A percentile compares a stretch with the other conserved stretches of the same genome.
These are phyloP conservation scores for Drosophila kokeensis DNA, from an alignment of 2,888 invertebrate genomes.

Conservation along the genomic window DNA sequence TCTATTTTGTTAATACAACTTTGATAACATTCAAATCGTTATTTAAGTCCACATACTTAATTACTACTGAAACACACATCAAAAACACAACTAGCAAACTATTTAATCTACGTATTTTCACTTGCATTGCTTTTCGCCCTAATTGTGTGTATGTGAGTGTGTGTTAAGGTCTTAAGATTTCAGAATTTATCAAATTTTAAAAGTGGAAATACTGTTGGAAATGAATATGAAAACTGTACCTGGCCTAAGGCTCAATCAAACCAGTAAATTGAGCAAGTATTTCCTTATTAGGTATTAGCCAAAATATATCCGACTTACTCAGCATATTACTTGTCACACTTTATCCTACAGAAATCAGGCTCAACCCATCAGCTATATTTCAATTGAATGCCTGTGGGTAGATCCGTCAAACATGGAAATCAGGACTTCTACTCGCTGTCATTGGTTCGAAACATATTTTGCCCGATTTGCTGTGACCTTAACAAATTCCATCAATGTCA, in stretches of 20 bases:
- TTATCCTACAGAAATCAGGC: constrained; percentile 18
- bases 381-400: constrained; percentile 38
- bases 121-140: constrained; percentile 15
- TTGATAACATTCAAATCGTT: neutral
- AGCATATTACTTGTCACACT: constrained; percentile 27
- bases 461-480: constrained; percentile 32
- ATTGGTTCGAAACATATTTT: constrained; percentile 37
- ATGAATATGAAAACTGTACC: neutral
- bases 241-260: neutral
- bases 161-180: neutral
- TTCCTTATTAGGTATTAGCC: neutral
- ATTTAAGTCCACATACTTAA: constrained; percentile 11
- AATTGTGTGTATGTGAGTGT: constrained; percentile 10
- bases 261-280: neutral
- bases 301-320: neutral
- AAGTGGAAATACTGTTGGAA: neutral
- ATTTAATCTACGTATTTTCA: constrained; percentile 6
- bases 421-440: constrained; percentile 29
- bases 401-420: constrained; percentile 26
- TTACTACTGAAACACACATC: constrained; percentile 41
- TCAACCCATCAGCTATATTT: constrained; percentile 40
- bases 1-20: constrained; percentile 19
- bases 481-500: constrained; percentile 71
- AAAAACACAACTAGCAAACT: constrained; percentile 27
- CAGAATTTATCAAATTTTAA: neutral